A percentile compares a stretch with the other conserved stretches of the same genome.
phyloP scores from a whole-genome alignment of 2,888 invertebrate genomes.

The Ischnura elegans region DNA sequence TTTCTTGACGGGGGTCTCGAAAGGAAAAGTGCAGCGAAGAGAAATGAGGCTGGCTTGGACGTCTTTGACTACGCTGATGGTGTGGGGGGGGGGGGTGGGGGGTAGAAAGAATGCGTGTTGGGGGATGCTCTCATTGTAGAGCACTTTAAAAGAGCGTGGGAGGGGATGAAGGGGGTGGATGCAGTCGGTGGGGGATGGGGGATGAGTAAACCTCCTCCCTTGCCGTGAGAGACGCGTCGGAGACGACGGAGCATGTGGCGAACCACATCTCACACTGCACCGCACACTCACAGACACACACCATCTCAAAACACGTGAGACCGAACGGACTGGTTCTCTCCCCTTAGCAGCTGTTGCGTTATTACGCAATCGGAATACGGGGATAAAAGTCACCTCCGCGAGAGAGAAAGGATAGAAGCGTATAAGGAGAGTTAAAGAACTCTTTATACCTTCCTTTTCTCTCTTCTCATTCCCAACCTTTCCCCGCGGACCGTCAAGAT shows the following conservation, averaged over 20 bases:
- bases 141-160: background rate
- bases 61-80: background rate
- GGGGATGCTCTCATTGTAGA: background rate
- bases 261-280: no score
- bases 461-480: no score
- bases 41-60: background rate
- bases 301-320: background rate
- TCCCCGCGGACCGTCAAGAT: background rate
- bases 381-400: background rate
- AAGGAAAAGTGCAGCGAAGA: background rate
- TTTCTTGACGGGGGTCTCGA: background rate
- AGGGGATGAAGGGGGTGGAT: background rate
- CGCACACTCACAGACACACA: no score
- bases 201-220: background rate
- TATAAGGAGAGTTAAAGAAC: background rate
- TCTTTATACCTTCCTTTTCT: background rate
- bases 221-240: conserved; percentile 9
- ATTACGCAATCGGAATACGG: background rate
- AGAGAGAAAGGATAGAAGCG: background rate
- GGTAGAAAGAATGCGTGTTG: background rate
- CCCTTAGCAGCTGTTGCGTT: background rate
- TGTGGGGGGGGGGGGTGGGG: background rate
- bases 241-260: background rate
- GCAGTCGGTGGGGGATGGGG: background rate
- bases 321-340: background rate